Evolutionary conservation across 2,797 vertebrate genomes (phyloP).

Genomic region (Cygnus olor): DNA sequence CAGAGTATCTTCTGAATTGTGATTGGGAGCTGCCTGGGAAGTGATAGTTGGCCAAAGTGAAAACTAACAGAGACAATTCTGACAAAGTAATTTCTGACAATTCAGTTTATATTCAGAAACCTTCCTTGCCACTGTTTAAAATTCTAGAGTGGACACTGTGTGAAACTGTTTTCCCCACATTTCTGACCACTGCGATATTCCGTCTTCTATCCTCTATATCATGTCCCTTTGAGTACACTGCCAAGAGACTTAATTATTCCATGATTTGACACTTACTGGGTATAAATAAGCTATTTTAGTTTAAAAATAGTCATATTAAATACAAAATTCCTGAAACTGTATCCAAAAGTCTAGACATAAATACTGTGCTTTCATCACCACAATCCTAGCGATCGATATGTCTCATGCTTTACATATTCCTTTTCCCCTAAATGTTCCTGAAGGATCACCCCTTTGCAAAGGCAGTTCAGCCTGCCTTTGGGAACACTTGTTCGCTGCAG

Average conservation of each 20-base stretch:
- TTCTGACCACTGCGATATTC: not conserved
- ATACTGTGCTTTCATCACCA: not conserved
- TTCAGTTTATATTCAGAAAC: not conserved
- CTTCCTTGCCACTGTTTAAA: not conserved
- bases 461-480: not conserved
- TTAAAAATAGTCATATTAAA: not conserved
- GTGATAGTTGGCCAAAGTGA: not conserved
- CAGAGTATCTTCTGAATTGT: not conserved
- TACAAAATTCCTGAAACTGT: not conserved
- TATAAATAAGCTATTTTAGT: not conserved
- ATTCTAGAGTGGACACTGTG: not conserved
- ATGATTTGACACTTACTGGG: not conserved
- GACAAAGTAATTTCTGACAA: not conserved
- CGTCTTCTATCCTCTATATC: not conserved
- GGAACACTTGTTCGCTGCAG: not conserved
- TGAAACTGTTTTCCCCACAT: not conserved
- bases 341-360: not conserved
- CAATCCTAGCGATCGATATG: rapidly evolving
- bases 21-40: not conserved
- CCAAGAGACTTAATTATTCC: not conserved
- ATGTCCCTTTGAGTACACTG: not conserved
- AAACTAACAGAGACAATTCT: not conserved
- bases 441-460: not conserved
- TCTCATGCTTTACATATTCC: not conserved
- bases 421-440: not conserved